Conservation (phyloP, 2,113 vertebrate genomes). For the Eidolon helvum region DNA sequence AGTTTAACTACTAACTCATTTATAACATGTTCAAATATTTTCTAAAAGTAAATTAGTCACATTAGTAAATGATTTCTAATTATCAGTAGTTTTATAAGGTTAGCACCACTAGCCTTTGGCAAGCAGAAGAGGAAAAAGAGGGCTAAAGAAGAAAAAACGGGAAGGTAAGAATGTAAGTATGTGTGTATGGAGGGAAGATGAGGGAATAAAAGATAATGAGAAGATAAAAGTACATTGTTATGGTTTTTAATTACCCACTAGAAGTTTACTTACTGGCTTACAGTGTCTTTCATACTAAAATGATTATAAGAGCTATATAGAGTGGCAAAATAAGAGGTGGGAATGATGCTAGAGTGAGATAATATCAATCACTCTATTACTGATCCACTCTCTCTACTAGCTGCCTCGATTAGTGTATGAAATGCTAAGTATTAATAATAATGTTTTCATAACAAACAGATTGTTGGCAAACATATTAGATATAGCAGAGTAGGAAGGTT, state of each 20-base stretch:
- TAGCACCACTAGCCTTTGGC: neutral
- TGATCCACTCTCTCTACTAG: neutral
- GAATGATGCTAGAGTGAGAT: neutral
- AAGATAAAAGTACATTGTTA: neutral
- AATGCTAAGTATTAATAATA: neutral
- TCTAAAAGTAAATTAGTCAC: slow-evolving; percentile 52
- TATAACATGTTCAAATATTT: slow-evolving; percentile 53
- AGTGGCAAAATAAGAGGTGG: neutral
- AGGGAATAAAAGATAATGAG: neutral
- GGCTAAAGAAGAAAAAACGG: neutral
- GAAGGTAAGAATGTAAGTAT: neutral
- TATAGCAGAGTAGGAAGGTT: neutral
- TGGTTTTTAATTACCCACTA: neutral
- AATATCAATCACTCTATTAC: neutral
- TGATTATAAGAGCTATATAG: neutral
- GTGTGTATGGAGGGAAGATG: neutral
- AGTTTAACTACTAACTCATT: slow-evolving; percentile 48
- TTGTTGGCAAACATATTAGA: neutral
- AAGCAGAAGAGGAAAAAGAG: neutral
- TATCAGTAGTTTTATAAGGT: neutral
- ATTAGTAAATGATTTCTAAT: slow-evolving; percentile 39
- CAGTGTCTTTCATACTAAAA: neutral
- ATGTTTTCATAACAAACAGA: neutral
- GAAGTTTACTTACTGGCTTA: neutral
- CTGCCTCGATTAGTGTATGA: neutral